phyloP scores from a whole-genome alignment of 2,113 vertebrate genomes.

The Lagopus leucura region DNA sequence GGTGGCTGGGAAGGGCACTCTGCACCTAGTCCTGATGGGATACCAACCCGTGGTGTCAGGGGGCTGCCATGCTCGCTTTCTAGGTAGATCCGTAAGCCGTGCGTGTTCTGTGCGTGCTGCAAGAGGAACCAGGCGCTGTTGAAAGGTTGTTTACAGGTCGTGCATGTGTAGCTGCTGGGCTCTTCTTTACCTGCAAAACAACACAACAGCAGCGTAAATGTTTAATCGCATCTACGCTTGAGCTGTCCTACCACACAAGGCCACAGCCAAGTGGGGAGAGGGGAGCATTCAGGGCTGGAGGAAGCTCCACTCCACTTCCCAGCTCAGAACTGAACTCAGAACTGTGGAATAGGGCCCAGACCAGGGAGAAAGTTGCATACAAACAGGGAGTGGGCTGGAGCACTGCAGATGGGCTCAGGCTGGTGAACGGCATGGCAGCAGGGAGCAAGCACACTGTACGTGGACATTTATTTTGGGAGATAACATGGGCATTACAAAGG shows the following conservation, averaged over 20 bases:
- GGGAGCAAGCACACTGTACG: constrained; percentile 73
- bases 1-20: constrained; percentile 97
- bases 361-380: constrained; percentile 49
- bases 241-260: neutral
- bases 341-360: neutral
- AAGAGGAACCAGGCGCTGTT: constrained; percentile 99
- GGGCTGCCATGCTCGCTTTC: constrained; percentile 98
- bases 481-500: constrained; percentile 72
- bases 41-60: constrained; percentile 96
- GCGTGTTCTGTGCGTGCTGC: constrained; percentile 99
- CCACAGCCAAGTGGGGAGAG: neutral
- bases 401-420: constrained; percentile 75
- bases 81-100: constrained; percentile 99
- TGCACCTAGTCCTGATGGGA: constrained; percentile 93
- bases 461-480: constrained; percentile 77
- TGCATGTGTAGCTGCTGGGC: constrained; percentile 99
- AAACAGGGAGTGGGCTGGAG: neutral
- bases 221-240: constrained; percentile 42
- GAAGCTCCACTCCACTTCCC: neutral
- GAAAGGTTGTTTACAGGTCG: constrained; percentile 99
- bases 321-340: neutral
- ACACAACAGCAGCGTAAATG: constrained; percentile 83
- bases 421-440: constrained; percentile 80
- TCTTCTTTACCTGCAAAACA: constrained; percentile 97
- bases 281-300: neutral